These are phyloP conservation scores for Tachysurus fulvidraco DNA, from an alignment of 2,113 vertebrate species.

Conservation along the genomic window DNA sequence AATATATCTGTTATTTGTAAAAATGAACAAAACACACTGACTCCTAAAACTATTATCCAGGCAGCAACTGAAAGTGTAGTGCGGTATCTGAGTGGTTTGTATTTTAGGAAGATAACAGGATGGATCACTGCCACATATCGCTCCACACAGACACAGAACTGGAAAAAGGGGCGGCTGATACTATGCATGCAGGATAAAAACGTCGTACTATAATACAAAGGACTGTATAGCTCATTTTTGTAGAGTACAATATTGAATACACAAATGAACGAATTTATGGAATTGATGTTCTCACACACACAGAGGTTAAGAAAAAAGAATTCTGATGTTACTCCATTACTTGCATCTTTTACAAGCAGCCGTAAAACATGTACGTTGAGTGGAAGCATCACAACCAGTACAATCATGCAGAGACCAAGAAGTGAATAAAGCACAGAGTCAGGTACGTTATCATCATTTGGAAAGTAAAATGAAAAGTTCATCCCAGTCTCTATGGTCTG, in stretches of 20 bases:
- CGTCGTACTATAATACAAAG: background rate
- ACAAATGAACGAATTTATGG: background rate
- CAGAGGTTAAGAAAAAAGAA: constrained; percentile 27
- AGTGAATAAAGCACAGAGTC: too few species aligned
- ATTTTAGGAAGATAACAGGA: constrained; percentile 40
- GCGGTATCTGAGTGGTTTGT: constrained; percentile 30
- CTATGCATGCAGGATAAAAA: background rate
- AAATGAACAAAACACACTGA: background rate
- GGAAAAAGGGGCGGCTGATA: constrained; percentile 32
- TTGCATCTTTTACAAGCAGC: background rate
- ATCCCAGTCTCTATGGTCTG: background rate
- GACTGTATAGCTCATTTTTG: background rate
- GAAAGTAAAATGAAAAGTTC: background rate
- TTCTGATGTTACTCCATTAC: constrained; percentile 14
- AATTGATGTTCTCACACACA: constrained; percentile 24
- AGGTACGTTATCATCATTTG: background rate
- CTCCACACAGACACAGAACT: constrained; percentile 45
- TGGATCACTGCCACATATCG: constrained; percentile 36
- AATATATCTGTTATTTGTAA: background rate
- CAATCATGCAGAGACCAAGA: background rate
- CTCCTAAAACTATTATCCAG: constrained; percentile 14
- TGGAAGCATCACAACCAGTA: constrained; percentile 15
- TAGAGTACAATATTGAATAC: background rate
- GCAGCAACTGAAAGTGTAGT: background rate
- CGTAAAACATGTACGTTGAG: constrained; percentile 28